Base-by-base conservation (phyloP, 1,140 invertebrate genomes). In the Apis dorsata region DNA sequence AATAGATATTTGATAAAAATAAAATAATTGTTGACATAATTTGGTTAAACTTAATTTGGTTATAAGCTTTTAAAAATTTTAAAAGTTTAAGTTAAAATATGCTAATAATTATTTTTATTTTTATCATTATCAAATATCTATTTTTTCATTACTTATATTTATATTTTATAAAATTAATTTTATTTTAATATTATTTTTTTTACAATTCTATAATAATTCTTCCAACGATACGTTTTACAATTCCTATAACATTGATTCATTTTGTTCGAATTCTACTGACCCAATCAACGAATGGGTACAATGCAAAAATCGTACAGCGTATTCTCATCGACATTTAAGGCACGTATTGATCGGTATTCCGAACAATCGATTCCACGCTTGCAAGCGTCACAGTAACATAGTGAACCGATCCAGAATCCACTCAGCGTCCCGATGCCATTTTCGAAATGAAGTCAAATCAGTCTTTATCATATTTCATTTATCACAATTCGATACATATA, bases 351-450 rank as follows among this genome's bases (percentile, higher is more conserved):
- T 86, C 73, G 53, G 69, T 69, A 82, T 86, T 78, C 79, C 66
- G 62, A 63, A 79, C 69, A 79, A 70, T 71, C 79, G 51, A 70
- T 51, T 24, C 21, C 49, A 51, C 15, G 49, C 63, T 28, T 9
- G 82, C 79, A 63, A 82, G 49, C 78, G 87, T 90, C 86, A 91
- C 87, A 90, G 88, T 91, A 88, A 91, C 90, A 90, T 84, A 89
- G 82, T 90, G 80, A 91, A 90, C 89, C 85, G 80, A 88, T 84
- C 66, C 66, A 72, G 85, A 89, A 91, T 86, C 84, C 62, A 62
- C 66, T 77, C 60, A 83, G 77, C 75, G 80, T 83, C 79, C 76
- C 85, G 74, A 44, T 24, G 73, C 65, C 69, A 44, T 71, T 62
- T 78, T 60, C 55, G 44, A 84, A 80, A 59, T 34, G 51, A 13